phyloP scores from a whole-genome alignment of 1,140 invertebrate species.

The Platorchestia sp. region DNA sequence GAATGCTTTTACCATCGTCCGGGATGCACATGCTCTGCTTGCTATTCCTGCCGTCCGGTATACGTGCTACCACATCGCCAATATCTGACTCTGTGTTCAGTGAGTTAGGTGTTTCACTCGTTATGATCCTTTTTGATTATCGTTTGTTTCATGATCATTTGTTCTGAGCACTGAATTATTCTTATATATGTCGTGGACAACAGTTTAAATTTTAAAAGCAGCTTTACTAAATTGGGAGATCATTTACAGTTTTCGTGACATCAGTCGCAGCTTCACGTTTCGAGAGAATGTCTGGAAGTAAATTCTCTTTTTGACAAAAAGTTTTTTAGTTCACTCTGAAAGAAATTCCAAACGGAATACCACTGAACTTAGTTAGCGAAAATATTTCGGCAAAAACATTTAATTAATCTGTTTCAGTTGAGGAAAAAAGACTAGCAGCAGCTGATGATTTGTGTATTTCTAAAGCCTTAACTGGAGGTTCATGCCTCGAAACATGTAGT shows the following conservation, averaged over 20 bases:
- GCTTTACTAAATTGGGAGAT: neutral
- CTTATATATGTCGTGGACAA: too few relatives aligned
- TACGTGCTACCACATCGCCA: neutral
- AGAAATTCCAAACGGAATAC: too few relatives aligned
- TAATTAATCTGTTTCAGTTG: too few relatives aligned
- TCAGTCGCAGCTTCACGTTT: neutral
- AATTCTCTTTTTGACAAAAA: too few relatives aligned
- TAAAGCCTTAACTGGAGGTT: neutral
- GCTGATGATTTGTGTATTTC: neutral
- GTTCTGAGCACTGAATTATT: neutral
- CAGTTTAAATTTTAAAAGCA: neutral
- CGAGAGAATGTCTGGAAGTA: neutral
- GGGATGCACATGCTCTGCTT: neutral
- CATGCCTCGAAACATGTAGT: too few relatives aligned
- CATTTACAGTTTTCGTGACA: neutral
- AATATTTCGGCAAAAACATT: too few relatives aligned
- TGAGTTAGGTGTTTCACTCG: neutral
- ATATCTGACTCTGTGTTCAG: neutral
- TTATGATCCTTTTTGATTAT: neutral
- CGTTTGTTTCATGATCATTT: neutral
- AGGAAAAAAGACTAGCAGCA: neutral
- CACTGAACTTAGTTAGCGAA: too few relatives aligned
- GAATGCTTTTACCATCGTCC: neutral
- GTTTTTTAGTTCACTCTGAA: too few relatives aligned
- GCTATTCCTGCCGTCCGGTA: neutral